phyloP scores from a whole-genome alignment of 2,888 invertebrate species.

The Acronicta aceris region DNA sequence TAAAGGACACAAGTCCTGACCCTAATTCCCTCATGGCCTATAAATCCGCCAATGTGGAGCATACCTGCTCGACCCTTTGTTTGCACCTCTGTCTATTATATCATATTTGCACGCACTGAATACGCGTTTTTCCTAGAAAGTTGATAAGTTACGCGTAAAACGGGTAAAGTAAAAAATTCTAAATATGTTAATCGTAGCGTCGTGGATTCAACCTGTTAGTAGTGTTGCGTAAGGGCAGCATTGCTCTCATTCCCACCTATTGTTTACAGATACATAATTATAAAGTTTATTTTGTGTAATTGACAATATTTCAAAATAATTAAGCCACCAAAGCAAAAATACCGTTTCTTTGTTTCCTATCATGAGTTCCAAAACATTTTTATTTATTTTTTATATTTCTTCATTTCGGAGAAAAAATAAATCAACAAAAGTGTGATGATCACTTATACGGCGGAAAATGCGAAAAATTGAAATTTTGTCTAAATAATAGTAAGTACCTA shows the following conservation, averaged over 20 bases:
- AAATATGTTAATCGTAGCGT: constrained; percentile 19
- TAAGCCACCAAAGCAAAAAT: no score
- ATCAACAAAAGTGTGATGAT: no score
- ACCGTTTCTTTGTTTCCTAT: no score
- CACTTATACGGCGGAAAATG: no score
- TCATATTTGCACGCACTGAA: constrained; percentile 55
- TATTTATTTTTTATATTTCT: neutral
- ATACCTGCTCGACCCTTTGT: constrained; percentile 73
- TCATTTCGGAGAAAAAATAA: no score
- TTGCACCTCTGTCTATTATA: constrained; percentile 67
- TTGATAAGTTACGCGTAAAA: constrained; percentile 21
- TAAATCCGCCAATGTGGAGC: constrained; percentile 79
- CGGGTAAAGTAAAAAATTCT: constrained; percentile 9
- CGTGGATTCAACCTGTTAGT: constrained; percentile 20
- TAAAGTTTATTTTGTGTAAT: no score
- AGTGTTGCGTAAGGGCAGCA: constrained; percentile 31
- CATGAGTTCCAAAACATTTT: no score
- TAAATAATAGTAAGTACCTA: no score
- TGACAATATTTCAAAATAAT: no score
- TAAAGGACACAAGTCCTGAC: constrained; percentile 77
- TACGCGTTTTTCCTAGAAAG: constrained; percentile 34
- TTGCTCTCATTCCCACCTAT: constrained; percentile 24
- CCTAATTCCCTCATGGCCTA: constrained; percentile 76
- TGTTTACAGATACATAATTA: constrained; percentile 11
- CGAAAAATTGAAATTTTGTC: no score